phyloP scores from a whole-genome alignment of 2,888 invertebrate genomes.

The Kuschelorhynchus macadamiae region DNA sequence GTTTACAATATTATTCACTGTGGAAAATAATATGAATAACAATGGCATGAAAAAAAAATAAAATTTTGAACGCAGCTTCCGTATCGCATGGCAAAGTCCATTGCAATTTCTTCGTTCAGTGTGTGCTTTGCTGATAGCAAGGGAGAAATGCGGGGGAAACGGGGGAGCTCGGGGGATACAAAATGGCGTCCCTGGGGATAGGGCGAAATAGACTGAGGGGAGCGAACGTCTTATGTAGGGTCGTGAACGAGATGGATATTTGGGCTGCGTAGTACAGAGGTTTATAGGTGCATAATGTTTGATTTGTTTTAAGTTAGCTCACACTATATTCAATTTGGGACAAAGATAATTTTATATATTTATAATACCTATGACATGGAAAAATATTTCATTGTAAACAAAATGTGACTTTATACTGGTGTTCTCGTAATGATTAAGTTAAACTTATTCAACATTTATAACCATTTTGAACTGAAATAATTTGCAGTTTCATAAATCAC shows the following conservation, averaged over 20 bases:
- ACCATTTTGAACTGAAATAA: too few relatives aligned
- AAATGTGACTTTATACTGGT: too few relatives aligned
- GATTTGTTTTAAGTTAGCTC: conserved; percentile 5
- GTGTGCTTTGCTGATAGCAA: conserved; percentile 49
- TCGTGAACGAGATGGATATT: conserved; percentile 42
- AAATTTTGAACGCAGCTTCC: conserved; percentile 29
- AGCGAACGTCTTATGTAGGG: conserved; percentile 45
- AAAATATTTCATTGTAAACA: too few relatives aligned
- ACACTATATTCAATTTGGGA: too few relatives aligned
- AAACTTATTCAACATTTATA: too few relatives aligned
- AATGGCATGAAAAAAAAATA: too few relatives aligned
- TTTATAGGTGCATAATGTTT: conserved; percentile 17
- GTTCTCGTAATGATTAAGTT: too few relatives aligned
- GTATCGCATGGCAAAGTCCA: conserved; percentile 47
- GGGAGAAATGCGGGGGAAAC: conserved; percentile 27
- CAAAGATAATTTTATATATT: too few relatives aligned
- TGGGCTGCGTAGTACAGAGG: conserved; percentile 25
- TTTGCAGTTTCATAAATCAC: too few relatives aligned
- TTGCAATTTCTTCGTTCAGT: conserved; percentile 49
- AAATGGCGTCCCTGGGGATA: conserved; percentile 58
- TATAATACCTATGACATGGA: too few relatives aligned
- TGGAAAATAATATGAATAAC: too few relatives aligned
- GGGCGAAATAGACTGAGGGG: conserved; percentile 46
- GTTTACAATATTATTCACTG: too few relatives aligned
- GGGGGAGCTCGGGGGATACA: conserved; percentile 52